These are phyloP conservation scores for Marmota flaviventris DNA, from an alignment of 2,113 vertebrate species.

Conservation along the genomic window DNA sequence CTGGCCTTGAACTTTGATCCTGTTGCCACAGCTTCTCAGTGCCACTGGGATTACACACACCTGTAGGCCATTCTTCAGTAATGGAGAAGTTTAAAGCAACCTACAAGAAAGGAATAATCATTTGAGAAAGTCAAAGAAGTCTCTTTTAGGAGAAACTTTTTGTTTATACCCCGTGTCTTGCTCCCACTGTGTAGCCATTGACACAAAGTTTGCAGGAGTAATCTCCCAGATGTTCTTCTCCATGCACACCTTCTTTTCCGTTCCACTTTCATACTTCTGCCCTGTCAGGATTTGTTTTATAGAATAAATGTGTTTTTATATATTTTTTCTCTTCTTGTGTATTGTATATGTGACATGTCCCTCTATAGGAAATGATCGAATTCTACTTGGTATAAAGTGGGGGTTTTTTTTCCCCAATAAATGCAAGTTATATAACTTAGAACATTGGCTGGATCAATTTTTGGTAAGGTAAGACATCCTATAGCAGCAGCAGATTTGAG, in stretches of 20 bases:
- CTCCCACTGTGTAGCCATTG: background rate
- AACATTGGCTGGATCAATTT: background rate
- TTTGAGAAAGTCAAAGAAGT: conserved; percentile 31
- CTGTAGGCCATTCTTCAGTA: background rate
- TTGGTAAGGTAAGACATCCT: background rate
- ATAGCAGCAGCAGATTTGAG: background rate
- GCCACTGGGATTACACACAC: too few species aligned
- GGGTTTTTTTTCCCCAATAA: conserved; percentile 52
- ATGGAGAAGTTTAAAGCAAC: background rate
- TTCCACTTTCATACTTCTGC: background rate
- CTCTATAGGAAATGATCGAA: conserved; percentile 9
- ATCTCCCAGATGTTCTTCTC: background rate
- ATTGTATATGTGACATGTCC: background rate
- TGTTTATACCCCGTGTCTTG: background rate
- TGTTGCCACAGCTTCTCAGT: too few species aligned
- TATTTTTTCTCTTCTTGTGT: conserved; percentile 36
- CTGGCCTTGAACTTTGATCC: too few species aligned
- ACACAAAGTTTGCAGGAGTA: background rate
- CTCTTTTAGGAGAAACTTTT: conserved; percentile 44
- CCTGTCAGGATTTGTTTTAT: conserved; percentile 2
- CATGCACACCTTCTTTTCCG: background rate
- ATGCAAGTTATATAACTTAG: background rate
- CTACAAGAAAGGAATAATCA: background rate
- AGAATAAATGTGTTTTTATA: conserved; percentile 29
- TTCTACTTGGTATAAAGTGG: background rate